Evolutionary conservation across 2,113 vertebrate species (phyloP), one percentile per base, ranked within the genome.

Genomic region (Mesembrinibis cayennensis): DNA sequence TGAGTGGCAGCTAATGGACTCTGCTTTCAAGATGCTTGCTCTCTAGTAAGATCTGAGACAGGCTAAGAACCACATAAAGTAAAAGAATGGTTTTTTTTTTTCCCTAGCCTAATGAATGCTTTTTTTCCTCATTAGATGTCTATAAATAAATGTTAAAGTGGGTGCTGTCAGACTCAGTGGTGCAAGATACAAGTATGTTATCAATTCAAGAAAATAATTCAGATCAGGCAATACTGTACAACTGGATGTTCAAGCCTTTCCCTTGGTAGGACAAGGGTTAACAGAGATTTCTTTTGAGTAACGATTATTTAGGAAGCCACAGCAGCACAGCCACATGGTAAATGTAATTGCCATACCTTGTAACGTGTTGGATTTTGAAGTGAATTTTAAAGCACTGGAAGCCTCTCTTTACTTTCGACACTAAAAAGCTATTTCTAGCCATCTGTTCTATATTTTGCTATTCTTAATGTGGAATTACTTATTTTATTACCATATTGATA

Each of bases 401-500:
- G 82, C 36, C 20, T 74, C 53, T 95, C 74, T 56, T 90, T n/a
- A n/a, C 59, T 90, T 92, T 22, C 94, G 69, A 53, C 63, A 76
- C 52, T 70, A 66, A 70, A 97, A 96, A 86, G 49, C 90, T 82
- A 76, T 91, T 97, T 91, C 74, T 87, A 95, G 84, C 29, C 34
- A 87, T 42, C 70, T 80, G 19, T 19, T 88, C 78, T 85, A 9
- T 19, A 80, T 66, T 77, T 93, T 36, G 36, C 84, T 85, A 76
- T 78, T 96, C 91, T 93, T 25, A 93, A 44, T 0, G 1, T 52
- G 62, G 53, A 87, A 86, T 82, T 87, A 95, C 91, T 93, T 95
- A 65, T 92, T 95, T 70, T 89, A 74, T 74, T 89, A 79, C 42
- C 83, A 66, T 55, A 73, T 29, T 56, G 80, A 89, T 67, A 72